Evolutionary conservation across 2,888 invertebrate species (phyloP).

Genomic region (Syrphus vitripennis): DNA sequence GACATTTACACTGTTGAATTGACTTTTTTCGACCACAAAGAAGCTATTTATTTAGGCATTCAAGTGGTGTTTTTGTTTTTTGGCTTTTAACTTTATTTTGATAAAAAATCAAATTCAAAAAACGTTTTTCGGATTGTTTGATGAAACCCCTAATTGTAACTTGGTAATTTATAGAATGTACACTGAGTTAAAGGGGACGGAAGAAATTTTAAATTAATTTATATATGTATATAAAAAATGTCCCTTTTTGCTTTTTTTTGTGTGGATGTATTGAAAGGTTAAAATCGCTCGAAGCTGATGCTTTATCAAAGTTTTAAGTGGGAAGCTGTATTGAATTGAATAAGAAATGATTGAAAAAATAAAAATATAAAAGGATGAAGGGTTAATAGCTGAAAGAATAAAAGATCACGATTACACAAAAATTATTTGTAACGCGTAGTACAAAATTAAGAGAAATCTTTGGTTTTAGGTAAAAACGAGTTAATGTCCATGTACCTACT

Average conservation of each 20-base stretch:
- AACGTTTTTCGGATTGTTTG: conserved; percentile 1
- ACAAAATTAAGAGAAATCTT: neutral
- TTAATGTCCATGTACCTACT: too few relatives aligned
- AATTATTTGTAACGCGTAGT: neutral
- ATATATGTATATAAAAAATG: neutral
- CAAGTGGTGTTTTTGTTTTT: neutral
- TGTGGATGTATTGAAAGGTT: neutral
- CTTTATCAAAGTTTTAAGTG: neutral
- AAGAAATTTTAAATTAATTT: conserved; percentile 2
- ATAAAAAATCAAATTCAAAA: conserved; percentile 6
- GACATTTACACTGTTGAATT: neutral
- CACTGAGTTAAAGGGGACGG: neutral
- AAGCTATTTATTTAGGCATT: conserved; percentile 10
- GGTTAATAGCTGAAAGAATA: neutral
- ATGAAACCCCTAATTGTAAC: neutral
- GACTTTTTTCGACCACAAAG: conserved; percentile 3
- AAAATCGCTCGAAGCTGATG: neutral
- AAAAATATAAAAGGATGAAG: neutral
- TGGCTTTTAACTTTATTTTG: neutral
- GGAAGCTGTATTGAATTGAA: neutral
- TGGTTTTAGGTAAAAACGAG: neutral
- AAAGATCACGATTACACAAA: neutral
- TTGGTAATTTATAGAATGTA: neutral
- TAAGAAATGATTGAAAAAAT: neutral
- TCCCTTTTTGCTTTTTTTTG: neutral